Conservation (phyloP, 2,113 vertebrate species). For the Recurvirostra avosetta region DNA sequence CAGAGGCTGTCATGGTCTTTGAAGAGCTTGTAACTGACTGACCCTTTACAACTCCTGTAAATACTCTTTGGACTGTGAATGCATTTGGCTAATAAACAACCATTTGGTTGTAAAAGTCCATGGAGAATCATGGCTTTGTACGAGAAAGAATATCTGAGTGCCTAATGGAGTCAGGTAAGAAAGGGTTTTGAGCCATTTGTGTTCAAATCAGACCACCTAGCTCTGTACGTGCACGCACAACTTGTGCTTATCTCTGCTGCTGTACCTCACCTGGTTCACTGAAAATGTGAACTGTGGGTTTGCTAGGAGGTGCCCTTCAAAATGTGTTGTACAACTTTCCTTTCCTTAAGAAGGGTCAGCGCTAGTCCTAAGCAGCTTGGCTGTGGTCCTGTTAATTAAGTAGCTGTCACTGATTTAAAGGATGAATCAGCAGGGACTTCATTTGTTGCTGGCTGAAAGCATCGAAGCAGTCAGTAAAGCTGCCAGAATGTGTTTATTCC, state of each 20-base stretch:
- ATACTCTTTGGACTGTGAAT: background rate
- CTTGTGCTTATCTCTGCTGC: background rate
- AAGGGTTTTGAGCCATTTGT: background rate
- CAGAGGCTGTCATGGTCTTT: background rate
- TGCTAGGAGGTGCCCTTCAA: background rate
- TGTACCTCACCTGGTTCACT: background rate
- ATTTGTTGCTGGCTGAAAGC: background rate
- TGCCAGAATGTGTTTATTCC: slow-evolving; percentile 6
- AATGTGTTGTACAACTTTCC: background rate
- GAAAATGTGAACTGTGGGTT: background rate
- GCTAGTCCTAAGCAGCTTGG: slow-evolving; percentile 21
- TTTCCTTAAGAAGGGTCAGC: slow-evolving; percentile 17
- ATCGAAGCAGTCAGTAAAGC: slow-evolving; percentile 2
- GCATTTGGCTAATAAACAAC: background rate
- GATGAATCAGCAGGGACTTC: slow-evolving; percentile 40
- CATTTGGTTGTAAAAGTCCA: background rate
- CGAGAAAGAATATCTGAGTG: background rate
- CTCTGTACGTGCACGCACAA: background rate
- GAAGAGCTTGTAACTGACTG: background rate
- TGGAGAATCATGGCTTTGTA: background rate
- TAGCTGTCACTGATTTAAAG: slow-evolving; percentile 29
- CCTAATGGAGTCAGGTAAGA: background rate
- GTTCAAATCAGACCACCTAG: background rate
- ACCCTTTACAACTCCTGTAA: background rate
- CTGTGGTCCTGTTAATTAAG: slow-evolving; percentile 37